A percentile compares a stretch with the other conserved stretches of the same genome.
Evolutionary conservation across 1,140 invertebrate species (phyloP).

Genomic region (Drosophila erecta): DNA sequence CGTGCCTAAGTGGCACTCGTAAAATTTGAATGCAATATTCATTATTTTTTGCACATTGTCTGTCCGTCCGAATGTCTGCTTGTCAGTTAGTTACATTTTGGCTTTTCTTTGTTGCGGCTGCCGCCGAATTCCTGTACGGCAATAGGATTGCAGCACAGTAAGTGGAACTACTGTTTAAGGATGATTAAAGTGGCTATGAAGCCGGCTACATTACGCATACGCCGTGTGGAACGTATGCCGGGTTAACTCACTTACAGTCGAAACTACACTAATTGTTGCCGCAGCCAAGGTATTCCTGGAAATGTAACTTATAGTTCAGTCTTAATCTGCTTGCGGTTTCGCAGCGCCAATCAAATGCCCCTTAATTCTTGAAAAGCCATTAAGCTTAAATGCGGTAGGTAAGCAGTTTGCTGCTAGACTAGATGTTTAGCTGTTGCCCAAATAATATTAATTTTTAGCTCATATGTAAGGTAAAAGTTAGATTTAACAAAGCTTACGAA

Average conservation of each 20-base stretch:
- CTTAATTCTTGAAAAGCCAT: neutral
- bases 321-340: constrained; percentile 9
- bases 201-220: constrained; percentile 30
- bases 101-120: constrained; percentile 41
- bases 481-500: no score
- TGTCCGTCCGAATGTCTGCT: constrained; percentile 36
- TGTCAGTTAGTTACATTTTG: constrained; percentile 51
- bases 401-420: neutral
- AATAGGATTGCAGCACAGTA: neutral
- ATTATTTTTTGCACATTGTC: constrained; percentile 80
- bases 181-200: constrained; percentile 34
- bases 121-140: neutral
- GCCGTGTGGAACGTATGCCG: constrained; percentile 25
- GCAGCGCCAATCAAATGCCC: constrained; percentile 6
- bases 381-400: neutral
- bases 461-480: no score
- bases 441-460: neutral
- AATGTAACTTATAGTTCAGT: constrained; percentile 4
- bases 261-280: constrained; percentile 19
- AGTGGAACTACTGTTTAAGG: constrained; percentile 25
- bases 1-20: constrained; percentile 80
- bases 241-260: constrained; percentile 18
- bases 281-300: constrained; percentile 4
- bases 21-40: constrained; percentile 83
- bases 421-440: neutral